These are phyloP conservation scores for Pseudonaja textilis DNA, from an alignment of 2,113 vertebrate species.

Conservation along the genomic window DNA sequence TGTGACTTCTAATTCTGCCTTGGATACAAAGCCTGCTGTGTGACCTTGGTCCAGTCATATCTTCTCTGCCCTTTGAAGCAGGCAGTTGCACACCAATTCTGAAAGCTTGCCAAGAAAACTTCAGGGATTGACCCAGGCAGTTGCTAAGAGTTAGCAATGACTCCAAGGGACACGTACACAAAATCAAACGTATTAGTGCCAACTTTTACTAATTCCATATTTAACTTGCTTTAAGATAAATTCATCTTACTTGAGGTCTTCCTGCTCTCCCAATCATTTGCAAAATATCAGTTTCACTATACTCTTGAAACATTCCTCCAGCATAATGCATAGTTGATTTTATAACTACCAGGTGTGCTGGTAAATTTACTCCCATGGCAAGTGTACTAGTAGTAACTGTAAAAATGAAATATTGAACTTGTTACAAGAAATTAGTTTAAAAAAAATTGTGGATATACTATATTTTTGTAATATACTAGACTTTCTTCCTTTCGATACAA, in stretches of 20 bases:
- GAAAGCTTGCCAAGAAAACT: not conserved
- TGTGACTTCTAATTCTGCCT: not conserved
- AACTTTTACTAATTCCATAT: slow-evolving; percentile 16
- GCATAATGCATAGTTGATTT: slow-evolving; percentile 96
- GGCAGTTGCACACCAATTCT: not conserved
- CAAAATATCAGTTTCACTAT: slow-evolving; percentile 92
- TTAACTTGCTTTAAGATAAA: slow-evolving; percentile 35
- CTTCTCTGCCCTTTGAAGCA: not conserved
- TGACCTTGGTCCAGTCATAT: not conserved
- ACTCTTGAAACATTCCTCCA: slow-evolving; percentile 91
- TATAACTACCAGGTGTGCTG: slow-evolving; percentile 94
- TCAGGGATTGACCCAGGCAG: not conserved
- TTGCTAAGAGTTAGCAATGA: not conserved
- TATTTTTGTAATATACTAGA: not conserved
- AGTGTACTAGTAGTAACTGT: slow-evolving; percentile 97
- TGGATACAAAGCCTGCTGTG: not conserved
- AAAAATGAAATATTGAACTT: slow-evolving; percentile 44
- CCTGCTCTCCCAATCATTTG: slow-evolving; percentile 99
- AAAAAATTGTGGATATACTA: slow-evolving; percentile 21
- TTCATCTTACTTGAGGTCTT: slow-evolving; percentile 85
- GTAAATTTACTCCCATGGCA: slow-evolving; percentile 96
- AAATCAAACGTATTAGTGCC: not conserved
- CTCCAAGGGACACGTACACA: not conserved
- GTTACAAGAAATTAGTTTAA: slow-evolving; percentile 1
- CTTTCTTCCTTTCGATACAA: not conserved